A percentile compares a stretch with the other conserved stretches of the same genome.
These are phyloP conservation scores for Tetragnatha montana DNA, from an alignment of 2,888 invertebrate genomes.

Conservation along the genomic window DNA sequence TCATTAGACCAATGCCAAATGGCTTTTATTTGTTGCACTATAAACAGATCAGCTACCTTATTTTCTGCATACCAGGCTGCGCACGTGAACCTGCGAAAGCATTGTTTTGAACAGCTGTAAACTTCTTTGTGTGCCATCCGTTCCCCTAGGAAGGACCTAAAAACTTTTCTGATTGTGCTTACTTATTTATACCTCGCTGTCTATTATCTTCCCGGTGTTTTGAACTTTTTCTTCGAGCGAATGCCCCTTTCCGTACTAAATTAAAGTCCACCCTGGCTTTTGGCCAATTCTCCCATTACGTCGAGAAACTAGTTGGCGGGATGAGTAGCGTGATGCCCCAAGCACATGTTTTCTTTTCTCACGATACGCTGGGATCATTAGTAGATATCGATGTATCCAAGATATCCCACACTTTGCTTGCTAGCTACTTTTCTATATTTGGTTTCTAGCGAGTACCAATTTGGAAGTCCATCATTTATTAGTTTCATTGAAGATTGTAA, in stretches of 20 bases:
- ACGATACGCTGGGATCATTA: neutral
- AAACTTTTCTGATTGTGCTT: neutral
- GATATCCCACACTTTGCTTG: too few species aligned
- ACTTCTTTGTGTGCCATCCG: neutral
- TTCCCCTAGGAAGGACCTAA: conserved; percentile 24
- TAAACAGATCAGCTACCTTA: neutral
- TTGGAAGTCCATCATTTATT: too few species aligned
- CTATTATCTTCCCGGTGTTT: conserved; percentile 29
- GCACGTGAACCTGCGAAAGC: neutral
- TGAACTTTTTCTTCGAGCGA: conserved; percentile 40
- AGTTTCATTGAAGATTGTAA: too few species aligned
- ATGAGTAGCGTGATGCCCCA: neutral
- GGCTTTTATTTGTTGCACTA: too few species aligned
- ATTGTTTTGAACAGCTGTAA: neutral
- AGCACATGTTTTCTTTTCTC: neutral
- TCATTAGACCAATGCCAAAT: too few species aligned
- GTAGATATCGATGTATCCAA: neutral
- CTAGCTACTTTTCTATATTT: too few species aligned
- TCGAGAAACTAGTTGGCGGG: neutral
- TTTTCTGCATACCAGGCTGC: neutral
- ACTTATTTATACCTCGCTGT: conserved; percentile 37
- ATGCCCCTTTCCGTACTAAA: conserved; percentile 56
- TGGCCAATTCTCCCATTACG: conserved; percentile 30
- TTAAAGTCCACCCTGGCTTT: conserved; percentile 47
- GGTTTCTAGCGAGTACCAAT: too few species aligned